A percentile compares a stretch with the other conserved stretches of the same genome.
Conservation (phyloP, 2,888 invertebrate genomes). For the Netelia fuscicornis region DNA sequence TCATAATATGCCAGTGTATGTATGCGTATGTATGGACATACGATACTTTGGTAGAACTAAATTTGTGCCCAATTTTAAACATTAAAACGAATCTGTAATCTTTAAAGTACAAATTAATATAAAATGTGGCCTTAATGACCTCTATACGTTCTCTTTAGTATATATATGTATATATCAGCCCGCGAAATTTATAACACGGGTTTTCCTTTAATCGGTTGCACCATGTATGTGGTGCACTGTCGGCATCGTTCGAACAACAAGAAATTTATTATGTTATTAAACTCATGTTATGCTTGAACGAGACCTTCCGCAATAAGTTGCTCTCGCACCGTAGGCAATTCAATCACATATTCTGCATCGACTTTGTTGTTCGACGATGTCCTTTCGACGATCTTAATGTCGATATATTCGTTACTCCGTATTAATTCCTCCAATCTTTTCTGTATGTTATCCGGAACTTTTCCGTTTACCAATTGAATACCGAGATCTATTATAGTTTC, state of each 20-base stretch:
- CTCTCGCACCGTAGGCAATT: conserved; percentile 73
- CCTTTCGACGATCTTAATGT: conserved; percentile 70
- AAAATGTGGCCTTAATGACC: too few relatives aligned
- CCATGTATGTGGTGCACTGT: too few relatives aligned
- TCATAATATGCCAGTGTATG: too few relatives aligned
- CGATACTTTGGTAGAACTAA: too few relatives aligned
- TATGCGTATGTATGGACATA: too few relatives aligned
- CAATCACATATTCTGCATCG: conserved; percentile 69
- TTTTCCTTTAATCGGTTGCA: not conserved
- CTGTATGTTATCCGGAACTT: conserved; percentile 60
- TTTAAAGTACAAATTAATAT: too few relatives aligned
- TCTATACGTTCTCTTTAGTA: too few relatives aligned
- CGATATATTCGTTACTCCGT: conserved; percentile 36
- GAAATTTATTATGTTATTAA: not conserved
- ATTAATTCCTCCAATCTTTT: conserved; percentile 66
- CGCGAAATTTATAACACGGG: not conserved
- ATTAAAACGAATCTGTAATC: too few relatives aligned
- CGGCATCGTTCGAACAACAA: not conserved
- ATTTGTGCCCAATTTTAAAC: too few relatives aligned
- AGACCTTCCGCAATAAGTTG: conserved; percentile 71
- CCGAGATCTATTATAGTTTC: conserved; percentile 64
- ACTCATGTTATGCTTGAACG: conserved; percentile 13
- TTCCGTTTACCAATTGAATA: conserved; percentile 59
- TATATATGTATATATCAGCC: not conserved
- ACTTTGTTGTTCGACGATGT: not conserved